A percentile compares a stretch with the other conserved stretches of the same genome.
Conservation (phyloP, 1,140 invertebrate species). For the Drosophila nannoptera region DNA sequence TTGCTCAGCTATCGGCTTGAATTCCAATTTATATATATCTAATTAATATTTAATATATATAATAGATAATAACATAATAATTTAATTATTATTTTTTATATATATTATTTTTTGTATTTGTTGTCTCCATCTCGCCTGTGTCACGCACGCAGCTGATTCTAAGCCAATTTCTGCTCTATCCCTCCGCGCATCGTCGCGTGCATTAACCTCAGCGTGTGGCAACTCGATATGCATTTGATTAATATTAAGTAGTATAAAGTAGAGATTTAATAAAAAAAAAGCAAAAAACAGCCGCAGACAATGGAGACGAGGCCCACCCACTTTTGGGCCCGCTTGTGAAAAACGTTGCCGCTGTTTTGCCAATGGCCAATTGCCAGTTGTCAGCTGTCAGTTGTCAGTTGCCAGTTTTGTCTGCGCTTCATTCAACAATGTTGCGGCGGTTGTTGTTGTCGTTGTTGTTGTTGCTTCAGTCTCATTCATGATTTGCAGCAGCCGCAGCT, state of each 20-base stretch:
- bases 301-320: conserved; percentile 56
- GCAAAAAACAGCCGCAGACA: conserved; percentile 36
- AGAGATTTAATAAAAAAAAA: conserved; percentile 12
- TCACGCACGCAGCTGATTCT: background rate
- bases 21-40: background rate
- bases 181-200: conserved; percentile 42
- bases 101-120: background rate
- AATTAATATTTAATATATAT: background rate
- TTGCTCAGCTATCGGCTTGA: background rate
- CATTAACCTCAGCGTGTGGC: conserved; percentile 54
- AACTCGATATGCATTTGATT: conserved; percentile 47
- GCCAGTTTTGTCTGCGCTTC: conserved; percentile 44
- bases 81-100: background rate
- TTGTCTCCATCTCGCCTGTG: background rate
- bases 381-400: background rate
- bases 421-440: conserved; percentile 61
- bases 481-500: background rate
- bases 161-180: conserved; percentile 60
- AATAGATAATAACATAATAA: no score
- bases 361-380: conserved; percentile 18
- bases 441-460: conserved; percentile 1
- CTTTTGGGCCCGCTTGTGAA: conserved; percentile 49
- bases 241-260: conserved; percentile 12
- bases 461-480: conserved; percentile 46
- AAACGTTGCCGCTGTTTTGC: conserved; percentile 24